Base-by-base conservation (phyloP, 2,113 vertebrate species). In the Archocentrus centrarchus region DNA sequence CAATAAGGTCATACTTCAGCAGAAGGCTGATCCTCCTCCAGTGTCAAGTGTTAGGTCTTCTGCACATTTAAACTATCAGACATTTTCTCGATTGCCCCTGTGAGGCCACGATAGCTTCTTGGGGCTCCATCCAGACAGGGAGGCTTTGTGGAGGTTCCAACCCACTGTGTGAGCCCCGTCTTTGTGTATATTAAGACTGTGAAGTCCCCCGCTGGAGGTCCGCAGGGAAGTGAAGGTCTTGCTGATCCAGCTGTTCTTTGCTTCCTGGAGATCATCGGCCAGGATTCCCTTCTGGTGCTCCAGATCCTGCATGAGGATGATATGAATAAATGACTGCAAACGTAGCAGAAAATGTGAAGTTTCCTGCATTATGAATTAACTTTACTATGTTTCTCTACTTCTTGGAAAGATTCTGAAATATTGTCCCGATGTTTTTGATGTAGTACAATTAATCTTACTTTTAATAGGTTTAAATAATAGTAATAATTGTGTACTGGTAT, bases 181-280 rank as follows among this genome's bases (percentile, higher is more conserved):
- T 85, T 30, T 84, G 82, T 59, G 75, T 11, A 79, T 14, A n/a
- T 32, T 59, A 1, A 80, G 8, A 1, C 66, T 30, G n/a, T 79
- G 82, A 11, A 81, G 80, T 1, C 85, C 81, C 11, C 63, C 93
- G 0, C 95, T 89, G 80, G 97, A 96, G 0, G 97, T 97, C 94
- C 97, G 97, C 92, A 98, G 96, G 70, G 97, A 98, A 94, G 96
- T 97, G 94, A 99, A 96, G 59, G 97, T 97, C 96, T 98, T 99
- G 89, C 95, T 98, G 96, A 99, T 97, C 98, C 98, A 99, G 95
- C 93, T 98, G 97, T 98, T 98, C 95, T 97, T 98, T 75, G 97
- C 96, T 82, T 96, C 96, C 90, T 98, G 97, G 79, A 99, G 97
- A 91, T 99, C 97, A 82, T 94, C 97, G 95, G 96, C 94, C 78